These are phyloP conservation scores for Atrichornis clamosus DNA, from an alignment of 2,113 vertebrate species.

Conservation along the genomic window DNA sequence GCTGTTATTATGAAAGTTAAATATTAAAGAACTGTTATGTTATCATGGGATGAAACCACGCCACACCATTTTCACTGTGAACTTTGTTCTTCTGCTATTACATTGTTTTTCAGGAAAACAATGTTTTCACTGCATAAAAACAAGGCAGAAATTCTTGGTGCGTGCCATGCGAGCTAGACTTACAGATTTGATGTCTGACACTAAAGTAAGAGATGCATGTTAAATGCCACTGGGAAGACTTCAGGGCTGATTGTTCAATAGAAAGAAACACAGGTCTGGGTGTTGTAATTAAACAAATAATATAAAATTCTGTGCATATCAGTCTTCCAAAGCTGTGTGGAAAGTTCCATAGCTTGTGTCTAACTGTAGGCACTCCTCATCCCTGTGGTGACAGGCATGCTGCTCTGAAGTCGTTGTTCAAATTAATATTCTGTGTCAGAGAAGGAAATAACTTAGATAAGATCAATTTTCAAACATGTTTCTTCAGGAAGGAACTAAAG, in stretches of 20 bases:
- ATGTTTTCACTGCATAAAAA: background rate
- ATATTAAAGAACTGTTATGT: conserved; percentile 8
- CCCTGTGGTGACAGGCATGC: background rate
- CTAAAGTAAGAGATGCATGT: background rate
- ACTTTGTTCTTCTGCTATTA: background rate
- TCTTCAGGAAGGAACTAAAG: background rate
- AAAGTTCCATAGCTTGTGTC: background rate
- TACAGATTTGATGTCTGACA: background rate
- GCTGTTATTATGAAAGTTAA: background rate
- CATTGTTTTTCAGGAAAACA: background rate
- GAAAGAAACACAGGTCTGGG: background rate
- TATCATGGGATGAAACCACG: background rate
- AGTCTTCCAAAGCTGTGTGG: background rate
- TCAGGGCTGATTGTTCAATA: background rate
- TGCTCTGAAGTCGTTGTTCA: background rate
- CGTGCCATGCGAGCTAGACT: rapidly evolving
- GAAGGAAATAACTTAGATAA: conserved; percentile 39
- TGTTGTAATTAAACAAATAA: background rate
- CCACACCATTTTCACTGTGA: background rate
- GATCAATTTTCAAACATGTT: conserved; percentile 28
- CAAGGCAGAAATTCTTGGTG: background rate
- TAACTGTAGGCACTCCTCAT: background rate
- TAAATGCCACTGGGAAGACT: background rate
- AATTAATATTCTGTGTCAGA: background rate
- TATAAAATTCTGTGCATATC: background rate